phyloP scores from a whole-genome alignment of 2,888 invertebrate species.

The Drosophila prolongata region DNA sequence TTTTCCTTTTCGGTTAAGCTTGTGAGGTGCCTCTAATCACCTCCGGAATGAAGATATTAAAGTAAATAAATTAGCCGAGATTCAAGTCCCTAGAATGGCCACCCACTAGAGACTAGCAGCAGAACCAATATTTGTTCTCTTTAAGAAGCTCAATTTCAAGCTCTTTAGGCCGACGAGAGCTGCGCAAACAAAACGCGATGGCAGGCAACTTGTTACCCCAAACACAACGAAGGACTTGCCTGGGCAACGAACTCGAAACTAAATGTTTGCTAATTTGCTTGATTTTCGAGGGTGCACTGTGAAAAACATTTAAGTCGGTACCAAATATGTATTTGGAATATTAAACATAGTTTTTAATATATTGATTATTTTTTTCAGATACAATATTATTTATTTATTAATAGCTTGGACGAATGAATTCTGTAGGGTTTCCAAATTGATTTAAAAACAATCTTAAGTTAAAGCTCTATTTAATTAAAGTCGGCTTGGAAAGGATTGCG shows the following conservation, averaged over 20 bases:
- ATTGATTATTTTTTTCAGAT: too few relatives aligned
- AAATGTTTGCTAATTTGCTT: constrained; percentile 76
- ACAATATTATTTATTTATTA: too few relatives aligned
- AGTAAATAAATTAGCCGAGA: constrained; percentile 25
- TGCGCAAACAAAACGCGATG: constrained; percentile 45
- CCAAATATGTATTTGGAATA: too few relatives aligned
- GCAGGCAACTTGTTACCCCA: constrained; percentile 14
- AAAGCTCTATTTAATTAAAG: neutral
- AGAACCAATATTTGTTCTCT: constrained; percentile 50
- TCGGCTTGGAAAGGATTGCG: neutral
- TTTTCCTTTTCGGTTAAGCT: constrained; percentile 41
- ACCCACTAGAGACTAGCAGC: constrained; percentile 32
- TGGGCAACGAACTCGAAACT: constrained; percentile 71
- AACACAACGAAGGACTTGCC: constrained; percentile 68
- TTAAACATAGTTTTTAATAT: too few relatives aligned
- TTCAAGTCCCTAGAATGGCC: constrained; percentile 6
- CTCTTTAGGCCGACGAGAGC: constrained; percentile 69
- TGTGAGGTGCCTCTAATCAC: neutral
- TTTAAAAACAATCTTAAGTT: neutral
- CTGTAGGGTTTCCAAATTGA: too few relatives aligned
- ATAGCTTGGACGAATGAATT: too few relatives aligned
- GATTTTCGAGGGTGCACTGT: constrained; percentile 55
- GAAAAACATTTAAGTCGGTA: neutral
- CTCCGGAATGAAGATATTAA: constrained; percentile 3
- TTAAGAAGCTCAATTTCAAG: constrained; percentile 73